Evolutionary conservation across 1,140 invertebrate species (phyloP), one percentile per base, ranked within the genome.

Genomic region (Philotrypesis tridentata): DNA sequence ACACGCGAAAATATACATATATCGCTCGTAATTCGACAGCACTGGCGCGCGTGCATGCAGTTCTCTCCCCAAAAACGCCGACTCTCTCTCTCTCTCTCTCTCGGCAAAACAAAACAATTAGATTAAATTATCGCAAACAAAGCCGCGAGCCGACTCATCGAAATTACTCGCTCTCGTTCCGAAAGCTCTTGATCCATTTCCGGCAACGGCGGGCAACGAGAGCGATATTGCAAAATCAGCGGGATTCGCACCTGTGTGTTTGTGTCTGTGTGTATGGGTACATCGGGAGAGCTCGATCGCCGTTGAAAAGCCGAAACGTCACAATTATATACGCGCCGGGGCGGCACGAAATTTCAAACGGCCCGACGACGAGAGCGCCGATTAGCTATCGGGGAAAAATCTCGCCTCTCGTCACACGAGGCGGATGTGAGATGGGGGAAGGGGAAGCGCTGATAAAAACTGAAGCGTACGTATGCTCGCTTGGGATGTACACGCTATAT

Each of bases 301-400:
- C 48, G n/a, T n/a, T 17, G 48, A 55, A n/a, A 21, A 55, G 14
- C 48, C 48, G 48, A 55, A 55, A 55, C n/a, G 48, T 55, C 48
- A 55, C 48, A 55, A 55, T 55, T 55, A 55, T 5, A 55, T 55
- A 17, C 17, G n/a, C 61, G 0, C 12, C 5, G 61, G 14, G 21
- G 61, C 25, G 55, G 5, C 55, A 60, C 55, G 55, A 60, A n/a
- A 60, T 60, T 60, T 60, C 55, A 60, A 2, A 37, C 33, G 9
- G 4, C 33, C 3, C 33, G 4, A 37, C 33, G 33, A 5, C 33
- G 9, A 37, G 7, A 37, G n/a, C 31, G 29, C 14, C 67, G 67
- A 70, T 70, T 70, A 37, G 67, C 67, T 33, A 33, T 70, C 67
- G 67, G n/a, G n/a, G 8, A 23, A 37, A 37, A 37, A 33, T 70